A percentile compares a stretch with the other conserved stretches of the same genome.
These are phyloP conservation scores for Axinella damicornis DNA, from an alignment of 37 sponge, comb jelly and placozoan genomes.

Conservation along the genomic window DNA sequence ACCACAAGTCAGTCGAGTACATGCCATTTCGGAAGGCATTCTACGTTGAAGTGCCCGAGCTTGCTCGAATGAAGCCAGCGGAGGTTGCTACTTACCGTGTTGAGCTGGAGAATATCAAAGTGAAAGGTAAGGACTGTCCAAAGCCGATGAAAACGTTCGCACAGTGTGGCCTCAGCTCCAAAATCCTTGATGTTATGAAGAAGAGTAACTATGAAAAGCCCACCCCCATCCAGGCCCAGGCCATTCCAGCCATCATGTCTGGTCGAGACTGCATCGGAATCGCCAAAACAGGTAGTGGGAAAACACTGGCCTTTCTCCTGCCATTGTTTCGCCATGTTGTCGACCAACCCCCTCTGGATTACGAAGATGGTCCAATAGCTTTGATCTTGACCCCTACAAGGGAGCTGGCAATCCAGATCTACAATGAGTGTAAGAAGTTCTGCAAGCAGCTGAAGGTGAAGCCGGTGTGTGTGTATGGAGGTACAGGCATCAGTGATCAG, in stretches of 20 bases:
- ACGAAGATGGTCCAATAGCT: conserved; percentile 94
- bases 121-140: conserved; percentile 96
- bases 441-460: conserved; percentile 84
- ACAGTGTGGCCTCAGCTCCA: conserved; percentile 88
- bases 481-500: conserved; percentile 99
- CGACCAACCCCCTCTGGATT: conserved; percentile 89
- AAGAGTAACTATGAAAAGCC: conserved; percentile 89
- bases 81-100: conserved; percentile 79
- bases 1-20: conserved; percentile 88
- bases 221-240: conserved; percentile 97
- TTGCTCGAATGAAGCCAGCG: conserved; percentile 89
- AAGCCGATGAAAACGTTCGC: conserved; percentile 96
- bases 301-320: conserved; percentile 96
- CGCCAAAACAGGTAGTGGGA: conserved; percentile 98
- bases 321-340: conserved; percentile 94
- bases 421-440: conserved; percentile 91
- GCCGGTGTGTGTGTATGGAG: conserved; percentile 97
- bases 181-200: conserved; percentile 84
- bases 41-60: conserved; percentile 97
- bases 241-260: conserved; percentile 97
- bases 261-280: conserved; percentile 97
- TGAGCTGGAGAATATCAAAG: conserved; percentile 83
- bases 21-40: conserved; percentile 88
- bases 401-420: conserved; percentile 97
- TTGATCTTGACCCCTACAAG: conserved; percentile 93